A percentile compares a stretch with the other conserved stretches of the same genome.
These are phyloP conservation scores for Prionchulus punctatus DNA, from an alignment of 2,888 invertebrate genomes.

Conservation along the genomic window DNA sequence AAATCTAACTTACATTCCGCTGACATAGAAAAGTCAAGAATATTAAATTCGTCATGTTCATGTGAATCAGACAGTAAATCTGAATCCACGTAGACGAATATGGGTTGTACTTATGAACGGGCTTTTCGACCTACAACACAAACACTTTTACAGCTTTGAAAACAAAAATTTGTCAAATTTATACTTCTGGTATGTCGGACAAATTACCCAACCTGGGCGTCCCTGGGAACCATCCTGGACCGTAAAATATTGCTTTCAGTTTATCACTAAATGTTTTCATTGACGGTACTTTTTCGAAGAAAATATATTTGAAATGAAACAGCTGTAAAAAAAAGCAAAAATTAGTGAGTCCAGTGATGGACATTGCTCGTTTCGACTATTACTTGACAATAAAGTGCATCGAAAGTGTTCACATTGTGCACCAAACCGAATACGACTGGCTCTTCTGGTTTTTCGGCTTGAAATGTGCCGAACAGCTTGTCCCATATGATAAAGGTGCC, in stretches of 20 bases:
- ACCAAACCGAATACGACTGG: conserved; percentile 64
- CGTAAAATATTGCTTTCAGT: conserved; percentile 55
- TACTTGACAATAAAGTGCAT: conserved; percentile 60
- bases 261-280: conserved; percentile 48
- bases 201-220: conserved; percentile 56
- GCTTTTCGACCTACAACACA: no score
- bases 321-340: conserved; percentile 40
- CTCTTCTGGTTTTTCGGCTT: conserved; percentile 53
- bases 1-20: no score
- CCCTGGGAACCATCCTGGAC: conserved; percentile 74
- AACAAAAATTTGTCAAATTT: no score
- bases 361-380: no score
- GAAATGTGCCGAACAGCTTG: conserved; percentile 50
- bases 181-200: conserved; percentile 56
- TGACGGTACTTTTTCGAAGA: conserved; percentile 46
- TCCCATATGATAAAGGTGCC: conserved; percentile 75
- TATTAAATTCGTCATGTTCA: no score
- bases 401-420: conserved; percentile 54
- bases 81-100: no score
- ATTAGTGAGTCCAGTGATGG: no score
- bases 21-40: no score
- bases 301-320: conserved; percentile 52
- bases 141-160: no score
- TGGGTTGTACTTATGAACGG: no score
- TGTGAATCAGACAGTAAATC: no score